Base-by-base conservation (phyloP, 2,888 invertebrate genomes). In the Microctonus aethiopoides region DNA sequence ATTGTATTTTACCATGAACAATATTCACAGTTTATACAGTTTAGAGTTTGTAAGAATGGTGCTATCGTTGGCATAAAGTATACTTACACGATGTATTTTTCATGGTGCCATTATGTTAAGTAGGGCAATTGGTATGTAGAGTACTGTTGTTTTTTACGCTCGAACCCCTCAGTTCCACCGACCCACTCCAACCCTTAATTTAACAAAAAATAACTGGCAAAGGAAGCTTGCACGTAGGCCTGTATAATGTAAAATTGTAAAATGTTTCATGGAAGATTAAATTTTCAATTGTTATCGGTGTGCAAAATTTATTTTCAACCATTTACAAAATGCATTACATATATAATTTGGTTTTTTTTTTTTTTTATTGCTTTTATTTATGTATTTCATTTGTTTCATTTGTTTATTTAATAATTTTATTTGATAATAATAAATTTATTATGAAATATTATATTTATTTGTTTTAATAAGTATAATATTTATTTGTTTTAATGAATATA, bases 91-190 rank as follows among this genome's bases (percentile, higher is more conserved):
- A 54, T 60, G 74, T 68, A 56, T 69, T 71, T 71, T 69, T 72
- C 70, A 72, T 74, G 71, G 72, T 71, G 67, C 71, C 68, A 74
- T 73, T 74, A 74, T 74, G 74, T 69, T 73, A 73, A 74, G 73
- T 71, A 67, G 65, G 70, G 70, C 74, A 74, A 74, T 74, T 74
- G 72, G 72, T 74, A 75, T 71, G 72, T 75, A 74, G 72, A 74
- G 64, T 74, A 72, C 68, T 71, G 71, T 72, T 71, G 75, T 75
- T 75, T 75, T 74, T 74, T 70, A 63, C 68, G 32, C 41, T 64
- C 61, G 63, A 67, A 71, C 62, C 57, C 64, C 66, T 63, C 51
- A 29, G 52, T 26, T 57, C 51, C 56, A 59, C 46, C 46, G 6
- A n/a, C 46, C 20, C 2, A n/a, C 16, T 16, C 16, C 6, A 46